Percentiles rank a stretch among this genome's conserved stretches.
phyloP scores from a whole-genome alignment of 2,888 invertebrate species.

The Drosophila robusta region DNA sequence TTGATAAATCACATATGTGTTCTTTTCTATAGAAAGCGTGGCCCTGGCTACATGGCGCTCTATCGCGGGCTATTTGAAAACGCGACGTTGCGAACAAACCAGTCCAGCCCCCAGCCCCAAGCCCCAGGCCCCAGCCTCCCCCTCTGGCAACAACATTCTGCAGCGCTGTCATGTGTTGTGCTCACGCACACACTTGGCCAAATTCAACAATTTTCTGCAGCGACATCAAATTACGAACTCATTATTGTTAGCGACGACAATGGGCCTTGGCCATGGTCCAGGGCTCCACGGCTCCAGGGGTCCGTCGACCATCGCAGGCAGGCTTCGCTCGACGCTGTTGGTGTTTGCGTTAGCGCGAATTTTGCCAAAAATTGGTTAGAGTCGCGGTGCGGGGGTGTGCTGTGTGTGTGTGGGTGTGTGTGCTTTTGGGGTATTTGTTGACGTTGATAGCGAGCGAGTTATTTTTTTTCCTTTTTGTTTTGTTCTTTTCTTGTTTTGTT shows the following conservation, averaged over 20 bases:
- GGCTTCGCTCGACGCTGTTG: constrained; percentile 17
- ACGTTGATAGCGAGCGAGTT: constrained; percentile 54
- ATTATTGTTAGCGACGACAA: constrained; percentile 80
- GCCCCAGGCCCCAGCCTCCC: background rate
- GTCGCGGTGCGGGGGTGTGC: constrained; percentile 8
- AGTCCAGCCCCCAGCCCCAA: background rate
- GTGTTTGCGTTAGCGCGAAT: constrained; percentile 63
- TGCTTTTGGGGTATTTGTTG: constrained; percentile 56
- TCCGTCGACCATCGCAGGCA: background rate
- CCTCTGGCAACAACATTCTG: constrained; percentile 8
- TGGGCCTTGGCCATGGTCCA: constrained; percentile 37
- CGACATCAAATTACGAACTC: constrained; percentile 83
- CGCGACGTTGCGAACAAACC: constrained; percentile 57
- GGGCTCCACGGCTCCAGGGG: background rate
- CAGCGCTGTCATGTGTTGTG: constrained; percentile 46
- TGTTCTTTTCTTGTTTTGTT: constrained; percentile 36
- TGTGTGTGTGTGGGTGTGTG: constrained; percentile 14
- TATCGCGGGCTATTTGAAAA: constrained; percentile 44
- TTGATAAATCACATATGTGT: constrained; percentile 74
- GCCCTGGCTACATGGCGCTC: constrained; percentile 18
- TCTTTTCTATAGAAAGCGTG: constrained; percentile 35
- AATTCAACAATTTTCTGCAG: constrained; percentile 70
- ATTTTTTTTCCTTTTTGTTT: constrained; percentile 1
- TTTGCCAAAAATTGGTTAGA: constrained; percentile 58
- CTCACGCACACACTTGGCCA: constrained; percentile 57